Evolutionary conservation across 2,888 invertebrate species (phyloP).

Genomic region (Leistus spinibarbis): DNA sequence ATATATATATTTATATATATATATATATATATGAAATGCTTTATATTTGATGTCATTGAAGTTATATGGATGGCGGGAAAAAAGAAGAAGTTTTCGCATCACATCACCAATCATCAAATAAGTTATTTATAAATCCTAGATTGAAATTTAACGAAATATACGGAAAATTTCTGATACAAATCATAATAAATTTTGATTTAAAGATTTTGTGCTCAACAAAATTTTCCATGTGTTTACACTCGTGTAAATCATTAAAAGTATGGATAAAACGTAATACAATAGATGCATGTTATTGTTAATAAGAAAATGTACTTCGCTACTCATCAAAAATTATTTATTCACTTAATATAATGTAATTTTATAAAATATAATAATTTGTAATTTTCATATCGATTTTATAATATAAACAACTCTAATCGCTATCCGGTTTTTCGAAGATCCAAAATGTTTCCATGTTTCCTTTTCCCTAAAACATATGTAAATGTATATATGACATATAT

Average conservation of each 20-base stretch:
- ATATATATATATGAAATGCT: too few relatives aligned
- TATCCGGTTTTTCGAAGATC: conserved; percentile 68
- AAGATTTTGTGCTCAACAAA: conserved; percentile 72
- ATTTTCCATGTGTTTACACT: conserved; percentile 81
- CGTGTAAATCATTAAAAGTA: conserved; percentile 75
- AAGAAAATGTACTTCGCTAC: background rate
- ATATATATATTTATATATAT: too few relatives aligned
- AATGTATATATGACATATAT: too few relatives aligned
- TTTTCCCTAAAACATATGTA: conserved; percentile 80
- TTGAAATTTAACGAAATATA: too few relatives aligned
- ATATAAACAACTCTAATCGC: conserved; percentile 47
- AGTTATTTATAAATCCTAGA: too few relatives aligned
- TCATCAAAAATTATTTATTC: conserved; percentile 16
- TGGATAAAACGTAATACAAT: conserved; percentile 61
- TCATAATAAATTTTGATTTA: too few relatives aligned
- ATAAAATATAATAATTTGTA: background rate
- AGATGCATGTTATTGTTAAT: conserved; percentile 59
- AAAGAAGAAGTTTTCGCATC: too few relatives aligned
- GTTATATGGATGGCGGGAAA: too few relatives aligned
- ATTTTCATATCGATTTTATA: background rate
- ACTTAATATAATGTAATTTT: conserved; percentile 5
- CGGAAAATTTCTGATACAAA: too few relatives aligned
- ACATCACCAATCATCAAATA: too few relatives aligned
- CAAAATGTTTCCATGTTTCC: conserved; percentile 88
- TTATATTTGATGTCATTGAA: too few relatives aligned